A percentile compares a stretch with the other conserved stretches of the same genome.
These are phyloP conservation scores for Caenorhabditis sulstoni DNA, from an alignment of 2,888 invertebrate species.

Conservation along the genomic window DNA sequence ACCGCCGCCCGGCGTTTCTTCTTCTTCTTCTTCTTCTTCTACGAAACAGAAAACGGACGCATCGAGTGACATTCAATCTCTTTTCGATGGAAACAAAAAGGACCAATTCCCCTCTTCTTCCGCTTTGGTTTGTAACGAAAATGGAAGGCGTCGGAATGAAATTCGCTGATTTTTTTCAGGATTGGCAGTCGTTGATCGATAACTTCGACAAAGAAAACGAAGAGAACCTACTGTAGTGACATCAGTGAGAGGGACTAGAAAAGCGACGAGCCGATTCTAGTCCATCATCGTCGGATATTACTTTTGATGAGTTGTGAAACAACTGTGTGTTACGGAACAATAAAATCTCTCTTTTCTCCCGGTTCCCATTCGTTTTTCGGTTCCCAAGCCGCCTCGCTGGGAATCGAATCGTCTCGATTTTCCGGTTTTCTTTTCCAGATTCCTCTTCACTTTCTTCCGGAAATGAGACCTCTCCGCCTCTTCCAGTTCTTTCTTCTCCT, in stretches of 20 bases:
- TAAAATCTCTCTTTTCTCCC: constrained; percentile 13
- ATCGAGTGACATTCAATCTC: constrained; percentile 46
- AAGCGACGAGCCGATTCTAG: too few species aligned
- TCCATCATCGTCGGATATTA: too few species aligned
- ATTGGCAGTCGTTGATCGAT: constrained; percentile 55
- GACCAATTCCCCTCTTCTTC: constrained; percentile 9
- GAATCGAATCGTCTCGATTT: not conserved
- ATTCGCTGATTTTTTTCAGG: too few species aligned
- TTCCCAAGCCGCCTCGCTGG: not conserved
- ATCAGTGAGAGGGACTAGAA: not conserved
- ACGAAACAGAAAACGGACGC: not conserved
- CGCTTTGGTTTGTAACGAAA: constrained; percentile 32
- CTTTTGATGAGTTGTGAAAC: not conserved
- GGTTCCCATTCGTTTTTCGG: not conserved
- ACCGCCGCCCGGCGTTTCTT: constrained; percentile 45
- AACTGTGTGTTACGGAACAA: constrained; percentile 13
- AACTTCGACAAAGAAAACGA: constrained; percentile 45
- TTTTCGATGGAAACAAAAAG: constrained; percentile 37
- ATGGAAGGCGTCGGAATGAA: too few species aligned
- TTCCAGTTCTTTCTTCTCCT: not conserved
- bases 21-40: not conserved
- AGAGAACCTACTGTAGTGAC: constrained; percentile 55
- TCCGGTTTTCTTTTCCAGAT: not conserved
- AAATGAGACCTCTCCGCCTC: constrained; percentile 10
- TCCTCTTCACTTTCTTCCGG: not conserved